phyloP scores from a whole-genome alignment of 2,888 invertebrate genomes.

The Drosophila cognata region DNA sequence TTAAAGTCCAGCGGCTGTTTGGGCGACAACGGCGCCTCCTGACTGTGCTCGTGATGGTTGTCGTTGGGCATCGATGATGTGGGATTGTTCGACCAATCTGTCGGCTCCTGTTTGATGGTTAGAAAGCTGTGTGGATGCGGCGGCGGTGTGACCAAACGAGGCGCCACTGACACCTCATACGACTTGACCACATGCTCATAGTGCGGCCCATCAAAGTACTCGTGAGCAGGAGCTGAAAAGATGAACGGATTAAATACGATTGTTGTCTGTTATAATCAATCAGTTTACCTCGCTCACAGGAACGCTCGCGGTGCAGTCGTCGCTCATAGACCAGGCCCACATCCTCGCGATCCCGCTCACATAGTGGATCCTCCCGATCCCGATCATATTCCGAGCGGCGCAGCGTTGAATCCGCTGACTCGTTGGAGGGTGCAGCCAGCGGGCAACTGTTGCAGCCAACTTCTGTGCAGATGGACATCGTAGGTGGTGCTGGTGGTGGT shows the following conservation, averaged over 20 bases:
- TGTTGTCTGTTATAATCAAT: neutral
- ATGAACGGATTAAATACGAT: neutral
- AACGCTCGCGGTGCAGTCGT: slow-evolving; percentile 63
- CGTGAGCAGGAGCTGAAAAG: slow-evolving; percentile 46
- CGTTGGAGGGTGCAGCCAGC: slow-evolving; percentile 55
- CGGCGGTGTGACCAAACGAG: slow-evolving; percentile 63
- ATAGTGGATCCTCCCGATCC: slow-evolving; percentile 58
- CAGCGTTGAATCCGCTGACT: slow-evolving; percentile 54
- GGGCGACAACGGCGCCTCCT: slow-evolving; percentile 61
- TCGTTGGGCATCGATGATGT: slow-evolving; percentile 40
- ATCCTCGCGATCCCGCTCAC: slow-evolving; percentile 69
- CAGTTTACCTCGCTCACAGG: slow-evolving; percentile 59
- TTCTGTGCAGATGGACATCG: slow-evolving; percentile 75
- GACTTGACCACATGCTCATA: slow-evolving; percentile 70
- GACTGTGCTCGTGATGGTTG: slow-evolving; percentile 55
- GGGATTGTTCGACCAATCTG: slow-evolving; percentile 87
- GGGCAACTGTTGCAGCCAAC: slow-evolving; percentile 76
- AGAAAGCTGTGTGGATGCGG: slow-evolving; percentile 76
- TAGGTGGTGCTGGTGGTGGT: slow-evolving; percentile 43
- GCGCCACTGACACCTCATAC: slow-evolving; percentile 42
- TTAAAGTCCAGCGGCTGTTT: slow-evolving; percentile 81
- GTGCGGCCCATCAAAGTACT: slow-evolving; percentile 71
- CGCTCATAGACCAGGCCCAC: slow-evolving; percentile 68
- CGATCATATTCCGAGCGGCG: slow-evolving; percentile 65
- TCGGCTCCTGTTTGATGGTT: slow-evolving; percentile 87